These are phyloP conservation scores for Pocillopora verrucosa DNA, from an alignment of 64 coral and sea anemone species.

Conservation along the genomic window DNA sequence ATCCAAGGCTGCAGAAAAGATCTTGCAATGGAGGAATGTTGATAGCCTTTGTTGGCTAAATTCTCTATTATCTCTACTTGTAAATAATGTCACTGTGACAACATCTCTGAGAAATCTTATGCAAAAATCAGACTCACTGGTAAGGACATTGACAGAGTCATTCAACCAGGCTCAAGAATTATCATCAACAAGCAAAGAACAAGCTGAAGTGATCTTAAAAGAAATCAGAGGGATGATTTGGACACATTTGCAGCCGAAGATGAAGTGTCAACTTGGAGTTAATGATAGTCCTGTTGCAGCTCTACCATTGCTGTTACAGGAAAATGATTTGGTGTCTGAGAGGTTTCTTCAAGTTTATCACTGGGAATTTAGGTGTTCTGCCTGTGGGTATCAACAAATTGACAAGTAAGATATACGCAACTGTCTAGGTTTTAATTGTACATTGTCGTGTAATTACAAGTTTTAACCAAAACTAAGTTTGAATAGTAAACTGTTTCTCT, in stretches of 20 bases:
- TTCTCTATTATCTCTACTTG: conserved; percentile 63
- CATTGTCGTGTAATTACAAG: too few relatives aligned
- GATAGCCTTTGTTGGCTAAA: conserved; percentile 84
- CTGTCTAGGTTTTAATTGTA: background rate
- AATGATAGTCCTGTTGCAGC: conserved; percentile 80
- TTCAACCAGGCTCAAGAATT: conserved; percentile 67
- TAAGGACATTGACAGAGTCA: conserved; percentile 20
- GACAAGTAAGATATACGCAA: conserved; percentile 61
- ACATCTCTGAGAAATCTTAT: background rate
- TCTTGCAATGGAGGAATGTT: conserved; percentile 80
- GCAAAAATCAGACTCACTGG: conserved; percentile 28
- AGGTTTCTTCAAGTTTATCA: conserved; percentile 67
- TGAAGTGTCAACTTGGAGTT: conserved; percentile 85
- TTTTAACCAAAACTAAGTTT: too few relatives aligned
- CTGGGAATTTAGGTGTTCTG: conserved; percentile 73
- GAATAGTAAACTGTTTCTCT: too few relatives aligned
- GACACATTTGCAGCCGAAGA: conserved; percentile 66
- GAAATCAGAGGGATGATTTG: conserved; percentile 57
- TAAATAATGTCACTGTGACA: conserved; percentile 62
- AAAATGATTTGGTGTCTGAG: conserved; percentile 35
- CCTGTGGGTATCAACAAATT: conserved; percentile 82
- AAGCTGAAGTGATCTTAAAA: conserved; percentile 34
- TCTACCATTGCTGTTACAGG: conserved; percentile 63
- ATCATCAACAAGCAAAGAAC: background rate
- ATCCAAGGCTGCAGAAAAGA: background rate